Percentiles rank a stretch among this genome's conserved stretches.
Conservation (phyloP, 2,113 vertebrate species). For the Triplophysa dalaica region DNA sequence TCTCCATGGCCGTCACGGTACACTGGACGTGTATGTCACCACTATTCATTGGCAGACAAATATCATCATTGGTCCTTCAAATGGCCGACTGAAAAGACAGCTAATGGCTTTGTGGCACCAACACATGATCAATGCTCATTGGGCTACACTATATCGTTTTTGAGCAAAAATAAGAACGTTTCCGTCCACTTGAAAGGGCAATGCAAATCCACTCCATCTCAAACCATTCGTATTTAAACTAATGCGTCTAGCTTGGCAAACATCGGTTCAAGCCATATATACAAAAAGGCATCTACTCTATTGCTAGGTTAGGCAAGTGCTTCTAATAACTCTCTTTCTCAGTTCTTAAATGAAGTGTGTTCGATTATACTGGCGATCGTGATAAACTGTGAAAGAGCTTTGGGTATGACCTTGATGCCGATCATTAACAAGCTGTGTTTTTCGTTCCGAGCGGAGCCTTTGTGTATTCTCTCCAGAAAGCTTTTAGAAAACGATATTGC, state of each 20-base stretch:
- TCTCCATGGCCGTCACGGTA: slow-evolving; percentile 12
- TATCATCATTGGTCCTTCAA: slow-evolving; percentile 39
- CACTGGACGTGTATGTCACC: slow-evolving; percentile 4
- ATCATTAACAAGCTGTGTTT: not conserved
- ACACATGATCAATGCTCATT: slow-evolving; percentile 37
- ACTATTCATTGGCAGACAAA: slow-evolving; percentile 31
- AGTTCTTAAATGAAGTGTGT: not conserved
- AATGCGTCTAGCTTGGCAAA: not conserved
- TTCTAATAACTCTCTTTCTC: too few relatives aligned
- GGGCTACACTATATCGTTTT: slow-evolving; percentile 19
- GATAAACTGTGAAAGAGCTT: not conserved
- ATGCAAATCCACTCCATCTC: not conserved
- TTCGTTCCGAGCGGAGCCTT: not conserved
- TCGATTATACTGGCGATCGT: not conserved
- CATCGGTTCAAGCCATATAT: not conserved
- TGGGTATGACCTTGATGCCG: not conserved
- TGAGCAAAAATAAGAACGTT: not conserved
- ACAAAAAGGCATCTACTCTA: slow-evolving; percentile 9
- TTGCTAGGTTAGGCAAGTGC: not conserved
- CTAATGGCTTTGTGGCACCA: slow-evolving; percentile 33
- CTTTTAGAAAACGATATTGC: not conserved
- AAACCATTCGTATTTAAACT: not conserved
- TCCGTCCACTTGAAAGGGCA: not conserved
- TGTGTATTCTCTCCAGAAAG: not conserved
- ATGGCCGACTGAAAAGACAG: slow-evolving; percentile 22